Evolutionary conservation across 2,888 invertebrate species (phyloP), one percentile per base, ranked within the genome.

Genomic region (Ochropacha duplaris): DNA sequence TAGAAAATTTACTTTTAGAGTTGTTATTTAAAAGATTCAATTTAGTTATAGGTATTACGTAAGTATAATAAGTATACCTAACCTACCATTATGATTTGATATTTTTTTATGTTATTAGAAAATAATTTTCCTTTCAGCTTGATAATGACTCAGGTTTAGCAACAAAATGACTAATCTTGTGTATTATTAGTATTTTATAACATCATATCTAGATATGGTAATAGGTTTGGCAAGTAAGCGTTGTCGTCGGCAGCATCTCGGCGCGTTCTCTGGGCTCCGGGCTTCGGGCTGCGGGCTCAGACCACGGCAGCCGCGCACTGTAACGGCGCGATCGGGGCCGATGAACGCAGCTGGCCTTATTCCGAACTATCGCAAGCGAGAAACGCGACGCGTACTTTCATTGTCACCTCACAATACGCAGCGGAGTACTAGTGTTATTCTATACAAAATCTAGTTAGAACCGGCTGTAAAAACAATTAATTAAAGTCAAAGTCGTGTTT

Each of bases 291-390:
- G 68, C 61, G 70, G 72, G 73, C 71, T 71, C 71, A 65, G 71
- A 69, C 68, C 69, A 71, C 71, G 60, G 67, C 67, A 61, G 69
- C 69, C 66, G 73, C 74, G 71, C 31, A 31, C 78, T 72, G 83
- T 88, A 89, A 88, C 88, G 89, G 87, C 85, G 75, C 79, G 79
- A 87, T 82, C 82, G 88, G 83, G 92, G 92, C 88, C 92, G 89
- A 82, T 90, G 91, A 90, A 91, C 91, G 90, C 86, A 57, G 76
- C 83, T 89, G 91, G 91, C 92, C 92, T 91, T 89, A 89, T 91
- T 92, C 83, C 78, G 77, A 88, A 89, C 88, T 88, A 90, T 89
- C 86, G 90, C 90, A 85, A 82, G 81, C 86, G 86, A 89, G 90
- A 90, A 88, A 91, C 81, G 83, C 84, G 79, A 75, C 76, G 78